Evolutionary conservation across 1,140 invertebrate genomes (phyloP), one percentile per base, ranked within the genome.

Genomic region (Aricia agestis): DNA sequence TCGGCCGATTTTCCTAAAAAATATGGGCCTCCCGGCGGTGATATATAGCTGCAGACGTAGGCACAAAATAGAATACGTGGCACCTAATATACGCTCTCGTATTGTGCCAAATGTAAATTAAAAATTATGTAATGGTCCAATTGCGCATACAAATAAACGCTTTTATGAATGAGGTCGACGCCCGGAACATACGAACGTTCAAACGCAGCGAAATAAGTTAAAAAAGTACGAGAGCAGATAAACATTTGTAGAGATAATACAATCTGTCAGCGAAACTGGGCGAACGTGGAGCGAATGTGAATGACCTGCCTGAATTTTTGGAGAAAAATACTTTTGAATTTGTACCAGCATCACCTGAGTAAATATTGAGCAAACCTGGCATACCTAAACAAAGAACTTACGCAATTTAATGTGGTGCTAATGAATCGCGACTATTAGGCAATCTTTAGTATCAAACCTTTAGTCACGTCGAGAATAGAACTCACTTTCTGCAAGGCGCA

Each of bases 51-150:
- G 13, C 45, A 52, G 13, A 52, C 45, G 45, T 52, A 52, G 13
- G 45, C 45, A 52, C 13, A 52, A 52, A 52, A 52, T 52, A 52
- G 19, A 13, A 68, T 57, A 42, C 52, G 19, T 19, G 36, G 36
- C 36, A 36, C 36, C 36, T 36, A 52, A 52, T 52, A 52, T 52
- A 52, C 45, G 45, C 45, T 52, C 45, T 4, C 45, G 45, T 52
- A 52, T 52, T 52, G 45, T 52, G 45, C 45, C 45, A 52, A 52
- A 52, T 52, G 45, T 52, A 52, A 52, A 52, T 52, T 52, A 52
- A 52, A 52, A 52, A 52, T 52, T 9, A 52, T 52, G 45, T 52
- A 52, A 52, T 52, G 45, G 45, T 52, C 45, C 45, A 52, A 52
- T 52, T 52, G 45, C 45, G 45, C 45, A 52, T 52, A 52, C 45